Evolutionary conservation across 2,113 vertebrate species (phyloP).

Genomic region (Sylvilagus bachmani): DNA sequence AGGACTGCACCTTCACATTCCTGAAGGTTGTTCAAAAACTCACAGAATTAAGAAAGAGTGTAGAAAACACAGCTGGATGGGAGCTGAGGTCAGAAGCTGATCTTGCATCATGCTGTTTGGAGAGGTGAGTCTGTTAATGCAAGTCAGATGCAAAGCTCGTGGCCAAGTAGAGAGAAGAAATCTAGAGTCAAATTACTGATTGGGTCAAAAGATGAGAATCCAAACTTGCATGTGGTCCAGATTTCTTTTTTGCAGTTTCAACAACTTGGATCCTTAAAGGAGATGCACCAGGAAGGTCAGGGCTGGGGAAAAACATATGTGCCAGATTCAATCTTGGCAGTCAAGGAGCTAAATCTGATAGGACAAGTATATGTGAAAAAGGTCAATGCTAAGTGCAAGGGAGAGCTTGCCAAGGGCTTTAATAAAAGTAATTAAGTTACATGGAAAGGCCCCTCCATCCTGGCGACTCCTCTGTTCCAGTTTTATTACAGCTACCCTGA

Average conservation of each 20-base stretch:
- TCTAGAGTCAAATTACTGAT: conserved; percentile 55
- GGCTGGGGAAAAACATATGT: not conserved
- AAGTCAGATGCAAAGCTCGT: conserved; percentile 45
- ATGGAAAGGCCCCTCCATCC: not conserved
- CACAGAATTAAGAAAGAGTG: not conserved
- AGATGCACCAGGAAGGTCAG: not conserved
- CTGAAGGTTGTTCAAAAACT: conserved; percentile 33
- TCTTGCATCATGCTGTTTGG: conserved; percentile 10
- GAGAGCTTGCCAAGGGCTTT: not conserved
- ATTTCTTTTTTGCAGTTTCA: conserved; percentile 54
- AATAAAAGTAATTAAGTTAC: not conserved
- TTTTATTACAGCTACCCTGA: not conserved
- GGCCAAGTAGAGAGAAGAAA: not conserved
- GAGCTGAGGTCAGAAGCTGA: conserved; percentile 25
- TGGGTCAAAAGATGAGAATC: conserved; percentile 14
- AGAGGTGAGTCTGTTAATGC: not conserved
- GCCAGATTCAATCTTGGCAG: not conserved
- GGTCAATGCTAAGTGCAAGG: not conserved
- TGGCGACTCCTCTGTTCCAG: not conserved
- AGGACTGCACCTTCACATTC: not conserved
- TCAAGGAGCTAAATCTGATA: not conserved
- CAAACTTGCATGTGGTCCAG: conserved; percentile 40
- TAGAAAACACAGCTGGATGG: not conserved
- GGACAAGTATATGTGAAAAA: not conserved
- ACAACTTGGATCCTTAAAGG: conserved; percentile 17